Conservation (phyloP, 2,888 invertebrate genomes). For the Tromatobia lineatoria region DNA sequence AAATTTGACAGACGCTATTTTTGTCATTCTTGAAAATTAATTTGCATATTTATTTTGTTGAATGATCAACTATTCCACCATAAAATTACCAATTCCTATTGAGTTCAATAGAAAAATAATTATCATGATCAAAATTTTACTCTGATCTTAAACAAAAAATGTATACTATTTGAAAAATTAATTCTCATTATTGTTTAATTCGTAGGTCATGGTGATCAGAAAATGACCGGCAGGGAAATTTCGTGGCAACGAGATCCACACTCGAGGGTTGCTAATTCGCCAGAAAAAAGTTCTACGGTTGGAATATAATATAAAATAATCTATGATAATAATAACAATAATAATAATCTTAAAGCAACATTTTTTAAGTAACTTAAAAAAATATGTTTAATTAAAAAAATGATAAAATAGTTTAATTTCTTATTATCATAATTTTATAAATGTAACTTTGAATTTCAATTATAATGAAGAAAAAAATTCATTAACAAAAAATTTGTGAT, state of each 20-base stretch:
- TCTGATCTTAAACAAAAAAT: neutral
- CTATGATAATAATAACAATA: no score
- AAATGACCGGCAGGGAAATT: conserved; percentile 1
- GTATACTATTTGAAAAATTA: neutral
- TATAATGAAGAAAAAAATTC: no score
- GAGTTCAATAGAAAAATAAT: neutral
- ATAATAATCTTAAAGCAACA: no score
- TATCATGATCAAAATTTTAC: neutral
- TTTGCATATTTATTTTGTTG: no score
- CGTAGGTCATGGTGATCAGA: conserved; percentile 43
- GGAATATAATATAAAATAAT: conserved; percentile 2
- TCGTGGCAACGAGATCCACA: conserved; percentile 3
- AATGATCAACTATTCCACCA: no score
- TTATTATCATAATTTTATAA: no score
- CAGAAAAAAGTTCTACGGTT: conserved; percentile 37
- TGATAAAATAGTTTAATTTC: neutral
- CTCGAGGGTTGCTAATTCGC: conserved; percentile 22
- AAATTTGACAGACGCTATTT: neutral
- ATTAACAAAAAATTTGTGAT: no score
- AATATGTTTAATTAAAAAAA: neutral
- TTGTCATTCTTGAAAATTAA: no score
- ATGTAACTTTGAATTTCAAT: no score
- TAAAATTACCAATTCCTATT: no score
- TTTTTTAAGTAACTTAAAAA: neutral
- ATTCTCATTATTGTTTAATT: neutral